Evolutionary conservation across 1,140 invertebrate genomes (phyloP), one percentile per base, ranked within the genome.

Genomic region (Habropoda laboriosa): DNA sequence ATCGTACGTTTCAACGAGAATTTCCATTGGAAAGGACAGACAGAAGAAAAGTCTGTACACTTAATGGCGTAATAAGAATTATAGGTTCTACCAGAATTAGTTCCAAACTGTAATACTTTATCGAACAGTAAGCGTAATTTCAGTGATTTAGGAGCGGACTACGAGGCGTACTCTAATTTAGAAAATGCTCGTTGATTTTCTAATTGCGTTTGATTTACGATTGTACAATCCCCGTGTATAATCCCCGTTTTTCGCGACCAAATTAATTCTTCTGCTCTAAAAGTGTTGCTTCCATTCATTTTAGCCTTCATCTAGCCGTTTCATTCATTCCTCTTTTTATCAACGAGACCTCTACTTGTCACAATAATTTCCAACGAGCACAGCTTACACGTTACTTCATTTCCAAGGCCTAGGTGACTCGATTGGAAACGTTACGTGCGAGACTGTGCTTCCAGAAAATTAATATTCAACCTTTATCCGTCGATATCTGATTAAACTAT

Each of bases 141-240:
- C n/a, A 5, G 10, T 51, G 32, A 74, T 64, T 45, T 74, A 47
- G 32, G 2, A 21, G 5, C 38, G 30, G n/a, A 47, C 13, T 38
- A 24, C 10, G 45, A 12, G 40, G 18, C 8, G n/a, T 18, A 55
- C 32, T 53, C 35, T 58, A 49, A 64, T 64, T 74, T 53, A 64
- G n/a, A 38, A 35, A 51, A 64, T 64, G 58, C 18, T 27, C 32
- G 51, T 51, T 49, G 58, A 64, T 74, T 66, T 75, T 40, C 60
- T 40, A 75, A 64, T 74, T 61, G 47, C 21, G n/a, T 72, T 61
- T 47, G 55, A 72, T 72, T 72, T 61, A 61, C 7, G 21, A n/a
- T 12, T 18, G 10, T 35, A n/a, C 10, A 32, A 47, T 45, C 32
- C 5, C 35, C 32, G 8, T 0, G 3, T n/a, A 42, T 18, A 35